Base-by-base conservation (phyloP, 1,140 invertebrate species). In the Drosophila ironensis region DNA sequence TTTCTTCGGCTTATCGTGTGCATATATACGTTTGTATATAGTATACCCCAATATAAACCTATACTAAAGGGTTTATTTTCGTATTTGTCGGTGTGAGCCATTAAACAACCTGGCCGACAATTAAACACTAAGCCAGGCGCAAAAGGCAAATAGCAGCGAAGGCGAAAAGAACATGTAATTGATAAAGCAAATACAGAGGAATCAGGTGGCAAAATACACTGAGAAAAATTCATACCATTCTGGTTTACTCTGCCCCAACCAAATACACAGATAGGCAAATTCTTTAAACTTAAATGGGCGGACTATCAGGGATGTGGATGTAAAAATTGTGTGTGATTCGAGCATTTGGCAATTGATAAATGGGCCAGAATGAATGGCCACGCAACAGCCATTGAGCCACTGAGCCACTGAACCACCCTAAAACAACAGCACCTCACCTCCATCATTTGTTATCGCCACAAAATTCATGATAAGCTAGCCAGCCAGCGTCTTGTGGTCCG, bases 1-100 rank as follows among this genome's bases (percentile, higher is more conserved):
- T 70, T 70, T 71, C 53, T 48, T 46, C 17, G 25, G 64, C 66
- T 70, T 70, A 70, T 70, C 64, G 41, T 50, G 20, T 11, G 38
- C 24, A 20, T 22, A 17, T 11, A 37, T 20, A n/a, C n/a, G 20
- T 30, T 16, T 25, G 9, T 22, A 12, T 17, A 40, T 28, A n/a
- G n/a, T n/a, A n/a, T n/a, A n/a, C n/a, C n/a, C n/a, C n/a, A n/a
- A n/a, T n/a, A n/a, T n/a, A n/a, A n/a, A n/a, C n/a, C n/a, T n/a
- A n/a, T n/a, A n/a, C n/a, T n/a, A n/a, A n/a, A n/a, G n/a, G n/a
- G n/a, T 41, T 14, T 17, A 4, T 28, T 0, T 48, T 12, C 30
- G 9, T 28, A 28, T 38, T 28, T 28, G 19, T 41, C 22, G 40
- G 53, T 70, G 75, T 59, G 28, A 57, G 72, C 40, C 64, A 63